Evolutionary conservation across 1,140 invertebrate genomes (phyloP).

Genomic region (Olivierus martensii): DNA sequence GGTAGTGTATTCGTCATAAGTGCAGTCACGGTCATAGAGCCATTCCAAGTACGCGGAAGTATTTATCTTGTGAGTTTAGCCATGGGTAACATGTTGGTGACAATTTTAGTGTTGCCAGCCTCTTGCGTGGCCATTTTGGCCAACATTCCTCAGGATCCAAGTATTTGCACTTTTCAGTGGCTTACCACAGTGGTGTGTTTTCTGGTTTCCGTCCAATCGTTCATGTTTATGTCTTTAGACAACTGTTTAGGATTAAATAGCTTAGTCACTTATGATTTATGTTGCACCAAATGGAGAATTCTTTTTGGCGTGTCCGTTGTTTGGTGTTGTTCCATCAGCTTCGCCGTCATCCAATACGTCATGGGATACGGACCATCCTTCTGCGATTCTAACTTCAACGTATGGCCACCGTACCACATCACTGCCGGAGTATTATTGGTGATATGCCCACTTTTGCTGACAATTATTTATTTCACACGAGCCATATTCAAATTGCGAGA

Average conservation of each 20-base stretch:
- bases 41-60: constrained; percentile 40
- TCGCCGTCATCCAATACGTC: constrained; percentile 38
- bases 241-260: constrained; percentile 19
- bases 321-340: constrained; percentile 33
- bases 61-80: constrained; percentile 62
- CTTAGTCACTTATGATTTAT: constrained; percentile 14
- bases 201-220: constrained; percentile 46
- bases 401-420: constrained; percentile 11
- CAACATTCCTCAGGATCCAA: constrained; percentile 40
- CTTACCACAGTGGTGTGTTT: constrained; percentile 48
- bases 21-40: constrained; percentile 37
- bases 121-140: constrained; percentile 46
- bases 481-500: constrained; percentile 38
- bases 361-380: constrained; percentile 28
- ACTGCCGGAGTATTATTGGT: constrained; percentile 19
- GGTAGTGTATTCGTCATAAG: constrained; percentile 63
- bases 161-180: constrained; percentile 50
- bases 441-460: constrained; percentile 25
- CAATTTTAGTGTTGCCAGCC: constrained; percentile 52
- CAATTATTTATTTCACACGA: constrained; percentile 39
- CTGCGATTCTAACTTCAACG: constrained; percentile 18
- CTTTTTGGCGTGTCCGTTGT: constrained; percentile 38
- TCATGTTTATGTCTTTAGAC: constrained; percentile 47
- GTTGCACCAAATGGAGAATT: constrained; percentile 18
- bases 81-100: constrained; percentile 54